phyloP scores from a whole-genome alignment of 2,888 invertebrate species.

The Ischnus inquisitorius region DNA sequence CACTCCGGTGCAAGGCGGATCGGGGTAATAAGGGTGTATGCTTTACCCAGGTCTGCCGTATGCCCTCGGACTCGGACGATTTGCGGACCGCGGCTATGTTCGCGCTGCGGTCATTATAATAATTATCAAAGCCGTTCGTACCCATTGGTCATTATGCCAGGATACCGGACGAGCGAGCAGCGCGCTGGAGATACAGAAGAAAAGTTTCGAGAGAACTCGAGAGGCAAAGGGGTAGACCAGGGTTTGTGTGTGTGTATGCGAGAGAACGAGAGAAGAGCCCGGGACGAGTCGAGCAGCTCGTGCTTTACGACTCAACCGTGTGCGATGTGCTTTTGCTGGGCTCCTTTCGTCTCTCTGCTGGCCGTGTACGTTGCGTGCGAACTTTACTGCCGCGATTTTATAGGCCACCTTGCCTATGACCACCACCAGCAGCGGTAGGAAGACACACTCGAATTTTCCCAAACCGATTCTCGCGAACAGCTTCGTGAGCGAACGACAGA shows the following conservation, averaged over 20 bases:
- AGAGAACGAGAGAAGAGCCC: constrained; percentile 29
- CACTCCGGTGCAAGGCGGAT: constrained; percentile 69
- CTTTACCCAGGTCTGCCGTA: constrained; percentile 38
- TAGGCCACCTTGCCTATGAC: constrained; percentile 67
- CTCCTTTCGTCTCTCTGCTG: constrained; percentile 57
- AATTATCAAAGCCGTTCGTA: constrained; percentile 80
- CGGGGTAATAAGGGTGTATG: constrained; percentile 78
- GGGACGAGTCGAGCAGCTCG: constrained; percentile 52
- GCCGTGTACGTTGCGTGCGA: constrained; percentile 67
- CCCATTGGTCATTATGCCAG: constrained; percentile 73
- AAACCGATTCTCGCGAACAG: constrained; percentile 31
- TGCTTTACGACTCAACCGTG: constrained; percentile 71
- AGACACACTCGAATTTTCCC: constrained; percentile 37
- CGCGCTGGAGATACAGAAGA: constrained; percentile 29
- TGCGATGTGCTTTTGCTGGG: constrained; percentile 39
- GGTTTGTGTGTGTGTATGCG: background rate
- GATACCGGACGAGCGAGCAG: constrained; percentile 41
- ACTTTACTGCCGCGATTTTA: constrained; percentile 69
- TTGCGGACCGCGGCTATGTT: constrained; percentile 57
- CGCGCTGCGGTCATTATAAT: constrained; percentile 79
- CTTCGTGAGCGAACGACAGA: constrained; percentile 8
- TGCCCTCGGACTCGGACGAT: constrained; percentile 53
- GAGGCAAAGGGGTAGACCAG: constrained; percentile 17
- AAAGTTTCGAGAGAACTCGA: constrained; percentile 40
- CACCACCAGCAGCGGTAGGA: constrained; percentile 50